A percentile compares a stretch with the other conserved stretches of the same genome.
Evolutionary conservation across 2,797 vertebrate genomes (phyloP).

Genomic region (Micromesistius poutassou): DNA sequence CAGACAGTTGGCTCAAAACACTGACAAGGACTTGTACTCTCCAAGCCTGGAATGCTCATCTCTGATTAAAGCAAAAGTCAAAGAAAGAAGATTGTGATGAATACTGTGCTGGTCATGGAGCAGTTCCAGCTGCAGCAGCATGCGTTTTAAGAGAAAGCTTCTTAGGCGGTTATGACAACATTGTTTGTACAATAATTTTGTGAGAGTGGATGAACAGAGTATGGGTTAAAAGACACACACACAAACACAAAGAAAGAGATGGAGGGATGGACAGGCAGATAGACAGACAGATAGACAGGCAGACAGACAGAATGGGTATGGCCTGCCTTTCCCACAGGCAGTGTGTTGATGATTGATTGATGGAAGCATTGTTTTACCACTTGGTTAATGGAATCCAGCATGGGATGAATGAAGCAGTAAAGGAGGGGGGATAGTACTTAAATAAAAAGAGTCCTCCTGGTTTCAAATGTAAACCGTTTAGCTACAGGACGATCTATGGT

Average conservation of each 20-base stretch:
- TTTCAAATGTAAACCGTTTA: no score
- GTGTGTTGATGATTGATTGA: slow-evolving; percentile 42
- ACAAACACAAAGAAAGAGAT: no score
- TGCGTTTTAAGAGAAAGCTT: no score
- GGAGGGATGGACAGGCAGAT: slow-evolving; percentile 21
- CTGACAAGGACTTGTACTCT: slow-evolving; percentile 3
- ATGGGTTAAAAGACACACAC: slow-evolving; percentile 4
- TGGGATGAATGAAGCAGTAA: not conserved
- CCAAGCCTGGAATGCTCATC: no score
- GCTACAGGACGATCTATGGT: no score
- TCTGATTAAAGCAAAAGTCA: no score
- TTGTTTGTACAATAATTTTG: not conserved
- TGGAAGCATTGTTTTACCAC: slow-evolving; percentile 18
- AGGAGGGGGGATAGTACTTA: no score
- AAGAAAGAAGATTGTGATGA: no score
- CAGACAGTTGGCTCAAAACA: slow-evolving; percentile 20
- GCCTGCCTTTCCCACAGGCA: slow-evolving; percentile 74
- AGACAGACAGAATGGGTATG: slow-evolving; percentile 61
- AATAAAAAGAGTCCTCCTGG: no score
- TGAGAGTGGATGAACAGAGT: slow-evolving; percentile 29
- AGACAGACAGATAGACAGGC: slow-evolving; percentile 17
- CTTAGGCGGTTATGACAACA: no score
- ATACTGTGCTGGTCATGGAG: no score
- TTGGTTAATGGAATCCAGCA: not conserved
- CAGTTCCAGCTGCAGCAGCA: no score